Evolutionary conservation across 2,113 vertebrate genomes (phyloP).

Genomic region (Rhadina sibilatrix): DNA sequence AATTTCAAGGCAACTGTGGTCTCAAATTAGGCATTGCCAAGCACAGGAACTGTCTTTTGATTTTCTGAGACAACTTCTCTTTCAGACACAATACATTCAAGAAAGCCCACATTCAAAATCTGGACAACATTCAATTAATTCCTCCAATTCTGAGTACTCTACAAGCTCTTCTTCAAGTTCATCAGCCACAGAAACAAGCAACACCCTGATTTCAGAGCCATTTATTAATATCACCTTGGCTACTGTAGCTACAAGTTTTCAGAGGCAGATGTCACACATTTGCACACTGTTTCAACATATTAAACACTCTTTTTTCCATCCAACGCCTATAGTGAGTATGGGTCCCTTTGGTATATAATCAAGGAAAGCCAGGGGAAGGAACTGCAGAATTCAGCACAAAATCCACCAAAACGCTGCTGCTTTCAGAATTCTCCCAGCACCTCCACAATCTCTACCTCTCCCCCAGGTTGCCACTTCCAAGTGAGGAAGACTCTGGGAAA

Average conservation of each 20-base stretch:
- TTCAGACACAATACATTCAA: not conserved
- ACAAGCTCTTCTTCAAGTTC: not conserved
- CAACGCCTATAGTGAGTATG: not conserved
- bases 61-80: not conserved
- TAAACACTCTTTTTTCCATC: not conserved
- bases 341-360: not conserved
- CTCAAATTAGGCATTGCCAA: not conserved
- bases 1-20: not conserved
- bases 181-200: not conserved
- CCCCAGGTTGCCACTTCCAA: constrained; percentile 42
- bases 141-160: not conserved
- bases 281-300: not conserved
- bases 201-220: not conserved
- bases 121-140: not conserved
- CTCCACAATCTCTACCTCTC: constrained; percentile 24
- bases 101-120: not conserved
- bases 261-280: not conserved
- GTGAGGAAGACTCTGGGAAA: constrained; percentile 49
- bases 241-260: not conserved
- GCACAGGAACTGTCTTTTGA: not conserved
- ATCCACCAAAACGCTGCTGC: not conserved
- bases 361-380: not conserved
- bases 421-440: constrained; percentile 8
- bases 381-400: not conserved
- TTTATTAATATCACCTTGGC: not conserved